Evolutionary conservation across 2,113 vertebrate genomes (phyloP).

Genomic region (Mobula birostris): DNA sequence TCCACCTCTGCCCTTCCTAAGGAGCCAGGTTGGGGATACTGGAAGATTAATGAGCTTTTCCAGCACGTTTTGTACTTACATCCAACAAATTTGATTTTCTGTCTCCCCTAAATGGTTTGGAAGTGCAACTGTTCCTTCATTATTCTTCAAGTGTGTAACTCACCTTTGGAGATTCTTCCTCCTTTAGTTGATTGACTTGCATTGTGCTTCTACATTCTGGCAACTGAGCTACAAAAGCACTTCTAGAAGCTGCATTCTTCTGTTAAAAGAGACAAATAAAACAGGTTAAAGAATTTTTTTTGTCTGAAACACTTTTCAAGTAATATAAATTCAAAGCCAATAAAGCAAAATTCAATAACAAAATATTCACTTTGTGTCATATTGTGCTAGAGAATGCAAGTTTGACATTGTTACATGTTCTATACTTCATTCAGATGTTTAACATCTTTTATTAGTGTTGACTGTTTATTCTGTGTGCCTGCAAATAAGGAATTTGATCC

Average conservation of each 20-base stretch:
- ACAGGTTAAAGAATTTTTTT: background rate
- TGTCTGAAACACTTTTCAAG: background rate
- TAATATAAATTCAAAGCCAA: background rate
- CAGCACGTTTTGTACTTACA: too few relatives aligned
- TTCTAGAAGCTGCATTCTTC: background rate
- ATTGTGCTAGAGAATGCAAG: background rate
- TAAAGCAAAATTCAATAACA: background rate
- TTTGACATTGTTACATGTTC: background rate
- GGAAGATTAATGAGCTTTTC: too few relatives aligned
- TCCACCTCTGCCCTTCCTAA: too few relatives aligned
- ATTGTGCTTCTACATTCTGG: too few relatives aligned
- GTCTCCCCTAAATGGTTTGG: background rate
- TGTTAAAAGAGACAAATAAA: background rate
- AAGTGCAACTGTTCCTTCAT: background rate
- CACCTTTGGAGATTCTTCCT: background rate
- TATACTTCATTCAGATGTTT: background rate
- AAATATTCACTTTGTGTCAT: background rate
- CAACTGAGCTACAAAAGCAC: background rate
- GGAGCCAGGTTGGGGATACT: too few relatives aligned
- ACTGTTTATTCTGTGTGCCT: background rate
- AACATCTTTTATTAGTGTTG: background rate
- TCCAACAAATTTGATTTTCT: too few relatives aligned
- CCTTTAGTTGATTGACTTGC: too few relatives aligned
- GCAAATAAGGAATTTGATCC: background rate
- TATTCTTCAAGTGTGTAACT: background rate